phyloP scores from a whole-genome alignment of 2,888 invertebrate species.

The Tipula unca region DNA sequence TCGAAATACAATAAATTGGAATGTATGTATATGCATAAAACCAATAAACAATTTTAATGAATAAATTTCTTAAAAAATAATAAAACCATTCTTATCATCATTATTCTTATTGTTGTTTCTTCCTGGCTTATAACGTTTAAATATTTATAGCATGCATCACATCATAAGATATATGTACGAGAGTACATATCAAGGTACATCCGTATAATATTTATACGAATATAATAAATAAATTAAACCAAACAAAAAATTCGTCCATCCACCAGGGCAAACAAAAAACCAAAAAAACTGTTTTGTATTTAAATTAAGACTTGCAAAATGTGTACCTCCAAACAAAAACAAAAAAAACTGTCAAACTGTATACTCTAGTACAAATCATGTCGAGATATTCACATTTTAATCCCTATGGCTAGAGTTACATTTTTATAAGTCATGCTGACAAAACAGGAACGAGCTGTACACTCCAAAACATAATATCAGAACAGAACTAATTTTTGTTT shows the following conservation, averaged over 20 bases:
- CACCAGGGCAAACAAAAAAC: neutral
- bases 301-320: neutral
- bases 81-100: neutral
- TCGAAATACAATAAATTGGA: neutral
- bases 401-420: neutral
- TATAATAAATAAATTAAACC: neutral
- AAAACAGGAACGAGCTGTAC: neutral
- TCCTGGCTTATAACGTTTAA: neutral
- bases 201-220: no score
- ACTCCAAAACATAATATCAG: no score
- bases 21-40: neutral
- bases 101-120: neutral
- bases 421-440: constrained; percentile 8
- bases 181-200: no score
- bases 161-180: neutral
- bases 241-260: neutral
- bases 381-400: neutral
- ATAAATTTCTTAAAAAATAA: neutral
- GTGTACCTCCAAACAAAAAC: neutral
- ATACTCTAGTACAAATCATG: neutral
- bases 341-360: neutral
- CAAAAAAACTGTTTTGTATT: neutral
- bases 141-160: neutral
- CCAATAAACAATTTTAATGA: neutral
- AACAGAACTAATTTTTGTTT: neutral